Evolutionary conservation across 2,888 invertebrate genomes (phyloP).

Genomic region (Cephus runcator): DNA sequence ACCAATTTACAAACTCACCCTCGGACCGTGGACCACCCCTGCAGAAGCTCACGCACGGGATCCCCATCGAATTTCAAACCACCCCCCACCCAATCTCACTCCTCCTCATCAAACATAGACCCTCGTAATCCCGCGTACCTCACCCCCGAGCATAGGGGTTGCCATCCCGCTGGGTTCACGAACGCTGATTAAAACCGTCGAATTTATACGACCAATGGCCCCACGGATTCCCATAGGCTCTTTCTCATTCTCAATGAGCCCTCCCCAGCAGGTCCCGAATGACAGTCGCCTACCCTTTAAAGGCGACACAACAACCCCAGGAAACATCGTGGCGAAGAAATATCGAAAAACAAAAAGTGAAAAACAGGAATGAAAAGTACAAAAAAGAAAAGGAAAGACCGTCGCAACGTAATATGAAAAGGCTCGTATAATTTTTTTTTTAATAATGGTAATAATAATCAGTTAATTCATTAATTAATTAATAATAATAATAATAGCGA

Average conservation of each 20-base stretch:
- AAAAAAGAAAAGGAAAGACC: slow-evolving; percentile 12
- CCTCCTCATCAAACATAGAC: not conserved
- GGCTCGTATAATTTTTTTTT: slow-evolving; percentile 44
- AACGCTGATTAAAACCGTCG: not conserved
- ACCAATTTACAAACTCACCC: not conserved
- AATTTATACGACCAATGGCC: not conserved
- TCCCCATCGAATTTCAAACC: not conserved
- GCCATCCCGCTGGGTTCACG: not conserved
- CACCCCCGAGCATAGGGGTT: not conserved
- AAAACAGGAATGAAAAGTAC: not conserved
- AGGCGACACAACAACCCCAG: not conserved
- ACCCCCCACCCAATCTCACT: not conserved
- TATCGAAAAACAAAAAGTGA: not conserved
- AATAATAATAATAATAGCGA: slow-evolving; percentile 24
- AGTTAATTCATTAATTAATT: slow-evolving; percentile 34
- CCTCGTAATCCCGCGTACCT: not conserved
- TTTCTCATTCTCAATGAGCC: not conserved
- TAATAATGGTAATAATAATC: slow-evolving; percentile 38
- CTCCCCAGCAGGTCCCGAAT: not conserved
- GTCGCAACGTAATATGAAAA: slow-evolving; percentile 39
- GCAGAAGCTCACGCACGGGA: not conserved
- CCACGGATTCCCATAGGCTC: not conserved
- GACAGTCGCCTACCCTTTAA: not conserved
- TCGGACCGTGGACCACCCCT: not conserved
- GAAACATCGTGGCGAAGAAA: not conserved